A percentile compares a stretch with the other conserved stretches of the same genome.
These are phyloP conservation scores for Rhadinocentrus ornatus DNA, from an alignment of 2,797 vertebrate genomes.

Conservation along the genomic window DNA sequence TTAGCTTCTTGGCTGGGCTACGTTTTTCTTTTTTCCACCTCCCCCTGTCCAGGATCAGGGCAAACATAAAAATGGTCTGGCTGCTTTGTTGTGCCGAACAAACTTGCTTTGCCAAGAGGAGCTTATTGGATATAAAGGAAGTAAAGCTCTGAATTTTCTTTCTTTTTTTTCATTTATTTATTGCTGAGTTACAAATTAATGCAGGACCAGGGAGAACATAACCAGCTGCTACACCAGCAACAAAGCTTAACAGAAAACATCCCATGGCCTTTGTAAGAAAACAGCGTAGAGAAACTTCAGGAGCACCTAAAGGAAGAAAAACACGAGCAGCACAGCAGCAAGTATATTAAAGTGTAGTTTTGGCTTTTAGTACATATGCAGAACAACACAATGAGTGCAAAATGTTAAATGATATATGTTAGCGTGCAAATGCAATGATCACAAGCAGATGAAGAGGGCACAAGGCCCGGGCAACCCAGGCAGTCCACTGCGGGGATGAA, in stretches of 20 bases:
- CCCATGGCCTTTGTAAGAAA: too few species aligned
- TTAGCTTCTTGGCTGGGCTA: not conserved
- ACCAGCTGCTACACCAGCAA: too few species aligned
- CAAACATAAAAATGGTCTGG: not conserved
- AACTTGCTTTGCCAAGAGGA: not conserved
- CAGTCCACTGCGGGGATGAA: too few species aligned
- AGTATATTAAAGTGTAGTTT: not conserved
- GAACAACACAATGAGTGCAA: not conserved
- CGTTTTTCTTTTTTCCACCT: too few species aligned
- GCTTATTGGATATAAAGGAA: not conserved
- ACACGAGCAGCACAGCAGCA: too few species aligned
- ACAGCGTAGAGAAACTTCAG: too few species aligned
- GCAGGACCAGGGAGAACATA: not conserved
- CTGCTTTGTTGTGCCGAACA: not conserved
- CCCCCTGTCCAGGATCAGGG: not conserved
- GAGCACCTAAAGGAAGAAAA: too few species aligned
- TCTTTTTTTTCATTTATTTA: not conserved
- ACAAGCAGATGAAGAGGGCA: not conserved
- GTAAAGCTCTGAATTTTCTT: not conserved
- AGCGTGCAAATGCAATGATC: not conserved
- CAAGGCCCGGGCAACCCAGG: not conserved
- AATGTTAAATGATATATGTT: too few species aligned
- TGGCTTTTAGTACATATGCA: not conserved
- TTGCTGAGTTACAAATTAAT: not conserved
- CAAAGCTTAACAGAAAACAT: too few species aligned